These are phyloP conservation scores for Erythrolamprus reginae DNA, from an alignment of 2,113 vertebrate species.

Conservation along the genomic window DNA sequence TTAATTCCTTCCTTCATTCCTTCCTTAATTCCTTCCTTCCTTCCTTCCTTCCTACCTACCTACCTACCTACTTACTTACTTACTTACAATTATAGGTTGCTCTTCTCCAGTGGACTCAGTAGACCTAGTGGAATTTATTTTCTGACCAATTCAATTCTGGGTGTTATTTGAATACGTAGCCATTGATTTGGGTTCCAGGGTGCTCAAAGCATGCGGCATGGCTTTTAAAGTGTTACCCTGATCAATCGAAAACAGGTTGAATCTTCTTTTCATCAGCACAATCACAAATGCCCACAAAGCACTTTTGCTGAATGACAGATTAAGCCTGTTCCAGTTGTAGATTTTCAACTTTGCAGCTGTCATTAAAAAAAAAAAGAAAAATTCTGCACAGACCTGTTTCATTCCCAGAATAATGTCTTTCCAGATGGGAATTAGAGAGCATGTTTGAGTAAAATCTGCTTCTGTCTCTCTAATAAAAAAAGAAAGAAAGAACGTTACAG, in stretches of 20 bases:
- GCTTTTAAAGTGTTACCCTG: background rate
- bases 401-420: conserved; percentile 57
- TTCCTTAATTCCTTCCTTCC: no score
- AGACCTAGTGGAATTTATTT: no score
- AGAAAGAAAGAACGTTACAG: conserved; percentile 45
- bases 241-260: background rate
- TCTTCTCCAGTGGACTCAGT: no score
- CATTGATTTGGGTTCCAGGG: background rate
- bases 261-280: conserved; percentile 31
- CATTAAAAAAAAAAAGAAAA: conserved; percentile 49
- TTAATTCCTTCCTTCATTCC: no score
- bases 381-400: conserved; percentile 61
- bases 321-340: conserved; percentile 51
- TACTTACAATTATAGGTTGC: no score
- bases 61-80: no score
- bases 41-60: no score
- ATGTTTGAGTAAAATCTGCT: conserved; percentile 88
- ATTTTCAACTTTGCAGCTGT: conserved; percentile 66
- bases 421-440: conserved; percentile 73
- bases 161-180: background rate
- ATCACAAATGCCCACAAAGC: background rate
- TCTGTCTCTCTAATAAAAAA: conserved; percentile 78
- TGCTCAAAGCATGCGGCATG: background rate
- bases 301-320: conserved; percentile 58
- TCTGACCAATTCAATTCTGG: background rate